These are phyloP conservation scores for Thalassaphorura encarpata DNA, from an alignment of 1,140 invertebrate genomes.

Conservation along the genomic window DNA sequence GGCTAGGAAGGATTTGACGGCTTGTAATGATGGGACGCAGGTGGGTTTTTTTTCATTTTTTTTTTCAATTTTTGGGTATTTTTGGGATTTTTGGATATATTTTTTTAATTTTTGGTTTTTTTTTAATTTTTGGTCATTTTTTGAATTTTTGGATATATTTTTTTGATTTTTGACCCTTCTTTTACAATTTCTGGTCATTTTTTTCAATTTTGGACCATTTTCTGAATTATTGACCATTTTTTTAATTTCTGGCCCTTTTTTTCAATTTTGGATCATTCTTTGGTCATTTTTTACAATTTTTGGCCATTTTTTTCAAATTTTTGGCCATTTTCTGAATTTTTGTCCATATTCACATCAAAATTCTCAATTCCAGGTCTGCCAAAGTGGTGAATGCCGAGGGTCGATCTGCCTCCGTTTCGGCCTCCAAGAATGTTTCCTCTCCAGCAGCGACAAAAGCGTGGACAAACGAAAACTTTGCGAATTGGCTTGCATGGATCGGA, in stretches of 20 bases:
- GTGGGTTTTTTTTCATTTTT: no score
- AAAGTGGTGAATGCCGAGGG: constrained; percentile 83
- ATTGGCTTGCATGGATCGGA: constrained; percentile 72
- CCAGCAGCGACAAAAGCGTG: constrained; percentile 68
- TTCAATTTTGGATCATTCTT: not conserved
- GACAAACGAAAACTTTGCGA: constrained; percentile 86
- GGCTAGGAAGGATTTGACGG: constrained; percentile 66
- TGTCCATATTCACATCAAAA: no score
- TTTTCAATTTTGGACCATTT: no score
- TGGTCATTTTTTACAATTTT: constrained; percentile 2
- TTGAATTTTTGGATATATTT: no score
- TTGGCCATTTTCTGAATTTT: no score
- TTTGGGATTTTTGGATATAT: no score
- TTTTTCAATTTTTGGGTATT: no score
- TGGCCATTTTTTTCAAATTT: no score
- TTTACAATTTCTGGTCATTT: not conserved
- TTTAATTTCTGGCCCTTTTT: no score
- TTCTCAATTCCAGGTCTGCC: constrained; percentile 57
- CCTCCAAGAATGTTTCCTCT: constrained; percentile 92
- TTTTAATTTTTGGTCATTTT: no score
- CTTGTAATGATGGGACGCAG: constrained; percentile 71
- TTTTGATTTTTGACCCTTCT: not conserved
- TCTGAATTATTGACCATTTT: no score
- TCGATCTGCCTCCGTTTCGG: constrained; percentile 93
- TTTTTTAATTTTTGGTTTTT: no score